These are phyloP conservation scores for Eremophila alpestris DNA, from an alignment of 2,797 vertebrate species.

Conservation along the genomic window DNA sequence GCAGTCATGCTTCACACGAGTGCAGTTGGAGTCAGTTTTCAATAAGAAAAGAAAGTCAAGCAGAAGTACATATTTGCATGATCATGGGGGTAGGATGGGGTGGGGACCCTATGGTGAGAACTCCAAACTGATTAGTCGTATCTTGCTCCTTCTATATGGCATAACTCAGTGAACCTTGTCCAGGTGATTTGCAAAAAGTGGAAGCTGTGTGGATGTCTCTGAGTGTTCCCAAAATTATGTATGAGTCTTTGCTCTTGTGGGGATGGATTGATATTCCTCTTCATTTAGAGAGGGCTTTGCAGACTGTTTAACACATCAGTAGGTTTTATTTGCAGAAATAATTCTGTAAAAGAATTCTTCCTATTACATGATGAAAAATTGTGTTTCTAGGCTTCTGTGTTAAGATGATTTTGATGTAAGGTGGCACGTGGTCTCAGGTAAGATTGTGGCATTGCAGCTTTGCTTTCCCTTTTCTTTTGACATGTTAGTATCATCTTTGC, in stretches of 20 bases:
- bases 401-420: neutral
- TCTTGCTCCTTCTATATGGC: neutral
- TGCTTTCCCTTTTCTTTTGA: neutral
- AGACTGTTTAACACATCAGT: neutral
- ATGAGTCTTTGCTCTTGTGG: neutral
- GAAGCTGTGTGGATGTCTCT: neutral
- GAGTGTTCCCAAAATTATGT: neutral
- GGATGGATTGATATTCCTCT: neutral
- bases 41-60: neutral
- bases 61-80: neutral
- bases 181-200: neutral
- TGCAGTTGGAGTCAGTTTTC: neutral
- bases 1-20: neutral
- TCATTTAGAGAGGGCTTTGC: neutral
- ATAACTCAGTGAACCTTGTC: neutral
- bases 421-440: neutral
- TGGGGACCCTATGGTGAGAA: neutral
- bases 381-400: neutral
- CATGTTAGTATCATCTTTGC: accelerated
- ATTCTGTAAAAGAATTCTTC: neutral
- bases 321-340: neutral
- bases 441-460: neutral
- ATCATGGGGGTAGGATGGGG: neutral
- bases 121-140: neutral
- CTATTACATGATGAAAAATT: neutral